These are phyloP conservation scores for Leiothrix lutea DNA, from an alignment of 2,113 vertebrate species.

Conservation along the genomic window DNA sequence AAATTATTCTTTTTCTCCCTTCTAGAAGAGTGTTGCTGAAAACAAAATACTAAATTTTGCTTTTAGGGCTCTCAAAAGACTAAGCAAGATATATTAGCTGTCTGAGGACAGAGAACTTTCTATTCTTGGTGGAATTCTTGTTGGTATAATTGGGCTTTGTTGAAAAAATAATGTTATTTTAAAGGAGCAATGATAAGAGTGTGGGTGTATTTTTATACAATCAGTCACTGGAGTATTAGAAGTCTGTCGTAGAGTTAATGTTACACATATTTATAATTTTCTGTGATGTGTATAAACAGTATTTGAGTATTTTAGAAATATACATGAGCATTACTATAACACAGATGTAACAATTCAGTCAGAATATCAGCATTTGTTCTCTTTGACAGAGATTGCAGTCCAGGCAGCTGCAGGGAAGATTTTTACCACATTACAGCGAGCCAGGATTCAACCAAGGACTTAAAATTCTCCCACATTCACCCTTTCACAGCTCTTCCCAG, in stretches of 20 bases:
- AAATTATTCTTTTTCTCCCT: conserved; percentile 14
- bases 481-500: background rate
- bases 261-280: background rate
- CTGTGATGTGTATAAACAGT: background rate
- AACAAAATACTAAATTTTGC: conserved; percentile 53
- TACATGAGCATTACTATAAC: background rate
- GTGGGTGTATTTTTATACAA: conserved; percentile 1
- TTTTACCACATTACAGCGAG: background rate
- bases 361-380: background rate
- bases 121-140: conserved; percentile 42
- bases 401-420: background rate
- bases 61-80: conserved; percentile 42
- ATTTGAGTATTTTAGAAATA: background rate
- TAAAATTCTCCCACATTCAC: background rate
- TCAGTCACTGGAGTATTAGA: background rate
- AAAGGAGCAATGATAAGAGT: background rate
- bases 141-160: conserved; percentile 50
- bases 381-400: background rate
- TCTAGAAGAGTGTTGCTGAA: conserved; percentile 6
- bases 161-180: conserved; percentile 39
- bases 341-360: background rate
- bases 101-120: conserved; percentile 31
- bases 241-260: background rate
- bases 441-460: background rate
- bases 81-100: conserved; percentile 10